Evolutionary conservation across 2,797 vertebrate genomes (phyloP).

Genomic region (Sternarchorhynchus goeldii): DNA sequence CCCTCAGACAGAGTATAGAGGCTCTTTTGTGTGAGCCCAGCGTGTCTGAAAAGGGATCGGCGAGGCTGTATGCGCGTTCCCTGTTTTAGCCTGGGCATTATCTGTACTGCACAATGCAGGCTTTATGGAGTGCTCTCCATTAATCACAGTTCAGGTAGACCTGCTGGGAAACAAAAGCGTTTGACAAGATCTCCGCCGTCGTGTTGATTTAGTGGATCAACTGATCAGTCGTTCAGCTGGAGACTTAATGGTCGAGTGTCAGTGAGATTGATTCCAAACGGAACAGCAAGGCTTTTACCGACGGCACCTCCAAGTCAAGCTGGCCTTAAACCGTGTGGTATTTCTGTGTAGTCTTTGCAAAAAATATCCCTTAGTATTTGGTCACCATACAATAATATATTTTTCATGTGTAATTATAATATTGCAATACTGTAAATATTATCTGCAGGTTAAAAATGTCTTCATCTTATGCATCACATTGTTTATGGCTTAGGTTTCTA

Average conservation of each 20-base stretch:
- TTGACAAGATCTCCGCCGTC: conserved; percentile 27
- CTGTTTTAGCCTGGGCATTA: conserved; percentile 62
- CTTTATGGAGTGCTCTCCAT: conserved; percentile 57
- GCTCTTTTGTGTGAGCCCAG: conserved; percentile 60
- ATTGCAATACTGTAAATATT: neutral
- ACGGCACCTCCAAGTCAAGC: neutral
- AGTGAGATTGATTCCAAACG: conserved; percentile 1
- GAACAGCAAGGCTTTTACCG: neutral
- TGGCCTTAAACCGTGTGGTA: neutral
- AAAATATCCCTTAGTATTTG: neutral
- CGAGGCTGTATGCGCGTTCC: conserved; percentile 64
- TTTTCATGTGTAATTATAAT: neutral
- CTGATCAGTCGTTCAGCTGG: conserved; percentile 26
- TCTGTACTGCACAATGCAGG: conserved; percentile 67
- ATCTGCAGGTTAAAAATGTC: too few species aligned
- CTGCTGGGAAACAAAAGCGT: conserved; percentile 29
- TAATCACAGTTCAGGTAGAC: conserved; percentile 48
- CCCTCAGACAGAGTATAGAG: conserved; percentile 49
- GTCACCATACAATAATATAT: neutral
- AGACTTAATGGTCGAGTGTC: conserved; percentile 20
- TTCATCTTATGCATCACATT: neutral
- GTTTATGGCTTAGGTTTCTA: neutral
- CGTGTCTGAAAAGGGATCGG: conserved; percentile 62
- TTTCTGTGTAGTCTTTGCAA: neutral
- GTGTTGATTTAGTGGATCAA: conserved; percentile 33